Base-by-base conservation (phyloP, 2,888 invertebrate genomes). In the Agelastica alni region DNA sequence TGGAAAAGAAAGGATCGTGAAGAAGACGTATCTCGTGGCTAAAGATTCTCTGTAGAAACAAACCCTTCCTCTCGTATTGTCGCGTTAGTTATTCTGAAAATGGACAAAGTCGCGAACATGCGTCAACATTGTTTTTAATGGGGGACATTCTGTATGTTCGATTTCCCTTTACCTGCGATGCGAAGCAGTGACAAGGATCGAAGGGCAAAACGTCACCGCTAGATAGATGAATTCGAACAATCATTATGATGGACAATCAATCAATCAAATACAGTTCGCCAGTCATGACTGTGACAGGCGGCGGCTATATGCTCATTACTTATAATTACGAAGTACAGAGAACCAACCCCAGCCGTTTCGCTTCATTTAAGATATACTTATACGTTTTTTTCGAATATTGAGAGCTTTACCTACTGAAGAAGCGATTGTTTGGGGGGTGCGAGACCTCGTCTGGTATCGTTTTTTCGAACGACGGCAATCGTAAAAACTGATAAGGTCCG, bases 211-310 rank as follows among this genome's bases (percentile, higher is more conserved):
- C 69, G 69, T 69, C 70, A 67, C 68, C 61, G 54, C 47, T 59
- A 66, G 75, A 76, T 76, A 65, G 75, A 76, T 76, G 75, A 71
- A 71, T 71, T 69, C 64, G 65, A 71, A 70, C 72, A 68, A 69
- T 73, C 74, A 75, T 75, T 74, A 76, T 75, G 76, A 76, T 74
- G 75, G 76, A 76, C 77, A 75, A 75, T 76, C 77, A 72, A 77
- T 77, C 77, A 75, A 77, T 77, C 77, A 77, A 62, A 52, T 63
- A 56, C 62, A 53, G 64, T 63, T 70, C 67, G 71, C 72, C 66
- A 73, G 75, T 75, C 75, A 72, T 71, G 73, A 72, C 67, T 70
- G 65, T 63, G 45, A 36, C 53, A 39, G 57, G 53, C 58, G 51
- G 42, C 42, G 44, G 39, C 49, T 31, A 55, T 52, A 42, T 43